A percentile compares a stretch with the other conserved stretches of the same genome.
phyloP scores from a whole-genome alignment of 2,888 invertebrate species.

The Endotricha flammealis region DNA sequence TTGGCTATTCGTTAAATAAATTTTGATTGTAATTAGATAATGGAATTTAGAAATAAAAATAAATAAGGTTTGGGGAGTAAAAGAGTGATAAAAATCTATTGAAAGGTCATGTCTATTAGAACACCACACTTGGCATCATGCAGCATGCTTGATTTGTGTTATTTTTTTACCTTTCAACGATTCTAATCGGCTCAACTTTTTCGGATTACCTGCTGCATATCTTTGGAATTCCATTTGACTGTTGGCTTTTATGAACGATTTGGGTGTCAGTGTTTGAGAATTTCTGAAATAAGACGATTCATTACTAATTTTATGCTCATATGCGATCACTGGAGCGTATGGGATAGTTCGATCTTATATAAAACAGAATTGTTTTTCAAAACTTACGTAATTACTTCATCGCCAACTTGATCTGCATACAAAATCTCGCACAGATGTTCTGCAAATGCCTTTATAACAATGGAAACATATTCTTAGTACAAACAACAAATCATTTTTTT shows the following conservation, averaged over 20 bases:
- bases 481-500: too few species aligned
- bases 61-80: too few species aligned
- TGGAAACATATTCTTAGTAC: constrained; percentile 5
- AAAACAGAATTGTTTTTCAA: too few species aligned
- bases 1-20: too few species aligned
- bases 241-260: constrained; percentile 94
- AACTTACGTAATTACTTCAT: constrained; percentile 55
- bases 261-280: constrained; percentile 84
- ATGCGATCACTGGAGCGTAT: too few species aligned
- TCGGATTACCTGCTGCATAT: constrained; percentile 70
- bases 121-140: not conserved
- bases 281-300: constrained; percentile 50
- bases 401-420: constrained; percentile 65
- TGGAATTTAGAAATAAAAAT: too few species aligned
- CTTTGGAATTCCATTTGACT: constrained; percentile 87
- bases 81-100: too few species aligned
- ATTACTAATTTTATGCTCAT: not conserved
- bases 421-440: constrained; percentile 65
- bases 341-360: too few species aligned
- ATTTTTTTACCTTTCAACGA: constrained; percentile 65
- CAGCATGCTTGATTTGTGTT: not conserved
- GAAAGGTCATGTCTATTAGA: too few species aligned
- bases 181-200: constrained; percentile 80
- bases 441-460: constrained; percentile 52
- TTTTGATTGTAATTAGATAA: too few species aligned